Evolutionary conservation across 2,888 invertebrate species (phyloP).

Genomic region (Epinotia ramella): DNA sequence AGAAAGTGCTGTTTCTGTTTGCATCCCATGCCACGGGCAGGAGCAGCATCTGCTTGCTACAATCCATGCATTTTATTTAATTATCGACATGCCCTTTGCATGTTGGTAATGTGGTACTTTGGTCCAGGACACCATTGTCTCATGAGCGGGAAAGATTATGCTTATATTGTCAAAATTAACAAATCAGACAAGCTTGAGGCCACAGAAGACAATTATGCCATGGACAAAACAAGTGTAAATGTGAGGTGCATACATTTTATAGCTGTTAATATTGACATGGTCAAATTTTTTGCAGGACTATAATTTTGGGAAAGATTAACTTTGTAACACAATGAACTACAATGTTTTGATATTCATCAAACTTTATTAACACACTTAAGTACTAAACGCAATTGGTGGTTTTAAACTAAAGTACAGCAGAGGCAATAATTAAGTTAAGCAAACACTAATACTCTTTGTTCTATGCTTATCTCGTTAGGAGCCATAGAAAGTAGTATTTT

Average conservation of each 20-base stretch:
- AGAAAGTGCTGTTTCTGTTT: too few relatives aligned
- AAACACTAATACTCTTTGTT: background rate
- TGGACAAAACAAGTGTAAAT: too few relatives aligned
- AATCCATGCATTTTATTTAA: too few relatives aligned
- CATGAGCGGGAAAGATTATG: too few relatives aligned
- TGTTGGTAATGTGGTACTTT: too few relatives aligned
- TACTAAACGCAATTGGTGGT: background rate
- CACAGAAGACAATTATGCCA: too few relatives aligned
- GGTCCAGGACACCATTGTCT: too few relatives aligned
- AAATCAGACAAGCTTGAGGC: too few relatives aligned
- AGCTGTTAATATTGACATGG: background rate
- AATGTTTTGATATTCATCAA: background rate
- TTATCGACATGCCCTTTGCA: too few relatives aligned
- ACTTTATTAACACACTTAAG: background rate
- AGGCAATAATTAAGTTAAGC: background rate
- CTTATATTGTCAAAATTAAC: too few relatives aligned
- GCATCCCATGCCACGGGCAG: too few relatives aligned
- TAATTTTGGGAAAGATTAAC: background rate
- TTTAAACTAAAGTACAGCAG: background rate
- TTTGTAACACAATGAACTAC: background rate
- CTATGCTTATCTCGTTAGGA: background rate
- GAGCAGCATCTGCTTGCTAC: too few relatives aligned
- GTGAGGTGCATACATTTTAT: background rate
- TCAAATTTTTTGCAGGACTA: background rate
- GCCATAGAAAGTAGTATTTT: slow-evolving; percentile 30